A percentile compares a stretch with the other conserved stretches of the same genome.
phyloP scores from a whole-genome alignment of 1,140 invertebrate species.

The Episyrphus balteatus region DNA sequence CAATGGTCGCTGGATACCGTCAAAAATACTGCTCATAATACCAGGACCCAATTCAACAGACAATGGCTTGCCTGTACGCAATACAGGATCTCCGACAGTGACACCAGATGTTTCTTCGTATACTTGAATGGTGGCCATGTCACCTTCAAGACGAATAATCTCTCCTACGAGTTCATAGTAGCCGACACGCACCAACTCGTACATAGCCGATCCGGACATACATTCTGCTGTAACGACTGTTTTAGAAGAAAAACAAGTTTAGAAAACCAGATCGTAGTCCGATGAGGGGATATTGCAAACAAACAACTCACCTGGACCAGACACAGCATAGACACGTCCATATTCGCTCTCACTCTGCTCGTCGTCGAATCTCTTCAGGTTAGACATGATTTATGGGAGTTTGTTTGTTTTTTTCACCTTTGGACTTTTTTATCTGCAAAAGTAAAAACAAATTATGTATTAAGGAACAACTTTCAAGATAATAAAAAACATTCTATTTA shows the following conservation, averaged over 20 bases:
- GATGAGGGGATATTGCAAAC: too few relatives aligned
- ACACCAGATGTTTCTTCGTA: constrained; percentile 99
- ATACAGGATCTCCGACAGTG: constrained; percentile 96
- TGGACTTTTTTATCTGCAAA: too few relatives aligned
- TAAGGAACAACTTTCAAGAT: too few relatives aligned
- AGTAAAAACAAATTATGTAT: too few relatives aligned
- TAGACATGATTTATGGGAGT: constrained; percentile 33
- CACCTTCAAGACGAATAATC: constrained; percentile 98
- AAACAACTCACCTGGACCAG: constrained; percentile 76
- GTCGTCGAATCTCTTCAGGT: constrained; percentile 64
- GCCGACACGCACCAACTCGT: constrained; percentile 97
- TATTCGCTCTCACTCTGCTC: constrained; percentile 80
- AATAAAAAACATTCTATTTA: too few relatives aligned
- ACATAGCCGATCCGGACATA: constrained; percentile 99
- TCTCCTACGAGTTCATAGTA: constrained; percentile 97
- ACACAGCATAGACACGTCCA: constrained; percentile 94
- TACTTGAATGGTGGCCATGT: constrained; percentile 97
- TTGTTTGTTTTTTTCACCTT: constrained; percentile 9
- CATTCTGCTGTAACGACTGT: constrained; percentile 96
- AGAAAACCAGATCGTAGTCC: not conserved
- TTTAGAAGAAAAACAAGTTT: constrained; percentile 15
- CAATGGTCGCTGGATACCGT: constrained; percentile 97
- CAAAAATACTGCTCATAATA: constrained; percentile 98
- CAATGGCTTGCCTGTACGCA: constrained; percentile 94
- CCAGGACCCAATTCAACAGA: constrained; percentile 95